A percentile compares a stretch with the other conserved stretches of the same genome.
These are phyloP conservation scores for Beroe forskalii DNA, from an alignment of 37 sponge, comb jelly and placozoan genomes.

Conservation along the genomic window DNA sequence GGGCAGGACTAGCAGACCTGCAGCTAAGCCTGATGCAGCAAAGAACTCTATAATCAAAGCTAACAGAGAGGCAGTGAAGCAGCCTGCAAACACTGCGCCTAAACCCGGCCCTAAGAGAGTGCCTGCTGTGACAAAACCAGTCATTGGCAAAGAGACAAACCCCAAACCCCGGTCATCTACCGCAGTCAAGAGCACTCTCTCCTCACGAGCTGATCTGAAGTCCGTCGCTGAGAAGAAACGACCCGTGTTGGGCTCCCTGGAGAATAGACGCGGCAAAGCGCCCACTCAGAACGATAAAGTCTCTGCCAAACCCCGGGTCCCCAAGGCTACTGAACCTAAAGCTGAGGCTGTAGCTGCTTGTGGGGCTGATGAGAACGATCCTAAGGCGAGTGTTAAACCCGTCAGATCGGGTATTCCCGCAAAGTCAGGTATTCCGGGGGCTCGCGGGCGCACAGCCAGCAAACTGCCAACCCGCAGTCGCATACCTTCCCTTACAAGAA, in stretches of 20 bases:
- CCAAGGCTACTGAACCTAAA: not conserved
- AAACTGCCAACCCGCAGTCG: conserved; percentile 1
- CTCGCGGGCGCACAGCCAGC: not conserved
- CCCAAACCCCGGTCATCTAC: not conserved
- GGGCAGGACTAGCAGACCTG: not conserved
- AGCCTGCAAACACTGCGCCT: not conserved
- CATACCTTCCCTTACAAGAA: not conserved
- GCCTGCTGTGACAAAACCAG: not conserved
- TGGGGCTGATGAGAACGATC: not conserved
- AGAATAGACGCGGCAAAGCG: not conserved
- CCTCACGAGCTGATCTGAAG: not conserved
- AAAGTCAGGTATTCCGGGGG: conserved; percentile 5
- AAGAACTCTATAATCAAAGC: not conserved
- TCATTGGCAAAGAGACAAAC: not conserved
- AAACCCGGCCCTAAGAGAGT: not conserved
- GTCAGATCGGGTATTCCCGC: not conserved
- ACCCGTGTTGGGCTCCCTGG: conserved; percentile 15
- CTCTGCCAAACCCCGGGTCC: not conserved
- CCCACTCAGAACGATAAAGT: not conserved
- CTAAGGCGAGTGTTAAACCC: not conserved
- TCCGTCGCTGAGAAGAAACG: not conserved
- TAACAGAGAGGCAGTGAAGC: not conserved
- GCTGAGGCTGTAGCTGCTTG: not conserved
- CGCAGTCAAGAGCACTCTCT: not conserved
- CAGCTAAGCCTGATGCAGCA: not conserved